A percentile compares a stretch with the other conserved stretches of the same genome.
These are phyloP conservation scores for Panurus biarmicus DNA, from an alignment of 2,113 vertebrate species.

Conservation along the genomic window DNA sequence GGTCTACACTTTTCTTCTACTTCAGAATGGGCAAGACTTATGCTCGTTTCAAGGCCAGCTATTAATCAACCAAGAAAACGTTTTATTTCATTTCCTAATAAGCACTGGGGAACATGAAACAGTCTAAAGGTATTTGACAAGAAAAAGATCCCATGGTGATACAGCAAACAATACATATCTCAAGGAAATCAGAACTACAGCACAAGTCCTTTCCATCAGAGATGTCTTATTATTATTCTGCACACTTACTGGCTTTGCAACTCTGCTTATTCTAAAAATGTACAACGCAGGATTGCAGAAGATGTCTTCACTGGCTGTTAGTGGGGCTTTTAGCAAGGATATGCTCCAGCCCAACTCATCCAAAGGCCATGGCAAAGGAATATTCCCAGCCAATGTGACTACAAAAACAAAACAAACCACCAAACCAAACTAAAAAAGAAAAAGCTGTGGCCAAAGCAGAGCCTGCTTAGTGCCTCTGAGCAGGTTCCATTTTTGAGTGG, in stretches of 20 bases:
- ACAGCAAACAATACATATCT: background rate
- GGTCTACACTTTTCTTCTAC: slow-evolving; percentile 65
- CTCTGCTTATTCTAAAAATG: background rate
- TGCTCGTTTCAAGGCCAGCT: slow-evolving; percentile 50
- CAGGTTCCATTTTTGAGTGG: background rate
- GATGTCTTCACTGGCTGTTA: background rate
- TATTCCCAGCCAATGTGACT: background rate
- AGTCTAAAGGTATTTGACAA: background rate
- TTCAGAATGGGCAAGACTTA: slow-evolving; percentile 61
- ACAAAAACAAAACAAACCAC: background rate
- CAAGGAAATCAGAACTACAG: background rate
- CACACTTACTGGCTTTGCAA: background rate
- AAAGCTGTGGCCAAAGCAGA: background rate
- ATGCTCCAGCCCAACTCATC: background rate
- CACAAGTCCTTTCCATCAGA: background rate
- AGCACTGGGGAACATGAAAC: background rate
- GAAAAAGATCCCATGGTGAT: background rate
- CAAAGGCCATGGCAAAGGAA: background rate
- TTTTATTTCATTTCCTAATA: background rate
- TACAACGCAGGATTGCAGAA: background rate
- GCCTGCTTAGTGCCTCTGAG: background rate
- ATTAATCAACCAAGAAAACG: background rate
- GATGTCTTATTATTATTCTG: background rate
- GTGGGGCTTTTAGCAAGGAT: background rate
- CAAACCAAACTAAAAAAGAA: background rate